These are phyloP conservation scores for Clivina fossor DNA, from an alignment of 2,888 invertebrate species.

Conservation along the genomic window DNA sequence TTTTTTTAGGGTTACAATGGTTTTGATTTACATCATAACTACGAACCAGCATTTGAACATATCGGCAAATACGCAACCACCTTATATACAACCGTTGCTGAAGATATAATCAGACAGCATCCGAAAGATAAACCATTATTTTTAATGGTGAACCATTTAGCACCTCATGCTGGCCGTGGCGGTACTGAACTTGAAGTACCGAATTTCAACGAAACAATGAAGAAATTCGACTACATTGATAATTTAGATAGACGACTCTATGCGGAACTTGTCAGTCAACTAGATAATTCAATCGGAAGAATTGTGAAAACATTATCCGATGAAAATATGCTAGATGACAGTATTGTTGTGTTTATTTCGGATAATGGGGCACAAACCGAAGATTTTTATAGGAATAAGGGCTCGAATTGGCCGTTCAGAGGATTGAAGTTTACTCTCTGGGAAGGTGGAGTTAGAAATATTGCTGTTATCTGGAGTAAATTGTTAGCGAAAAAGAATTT, in stretches of 20 bases:
- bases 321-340: conserved; percentile 73
- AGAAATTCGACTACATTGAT: conserved; percentile 66
- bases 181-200: conserved; percentile 72
- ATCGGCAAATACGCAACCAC: conserved; percentile 70
- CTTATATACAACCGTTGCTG: conserved; percentile 66
- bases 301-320: conserved; percentile 68
- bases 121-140: conserved; percentile 67
- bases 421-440: conserved; percentile 81
- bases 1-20: conserved; percentile 52
- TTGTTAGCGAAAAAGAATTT: conserved; percentile 55
- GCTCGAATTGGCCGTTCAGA: conserved; percentile 78
- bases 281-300: conserved; percentile 83
- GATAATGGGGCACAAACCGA: conserved; percentile 85
- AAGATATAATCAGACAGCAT: conserved; percentile 63
- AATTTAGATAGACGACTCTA: conserved; percentile 65
- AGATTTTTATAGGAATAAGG: conserved; percentile 70
- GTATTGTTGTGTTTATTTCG: conserved; percentile 81
- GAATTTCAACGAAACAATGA: conserved; percentile 58
- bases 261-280: conserved; percentile 79
- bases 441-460: conserved; percentile 82
- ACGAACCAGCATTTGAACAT: conserved; percentile 54
- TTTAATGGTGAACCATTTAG: conserved; percentile 74
- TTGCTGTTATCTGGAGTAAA: conserved; percentile 76
- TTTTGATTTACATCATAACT: conserved; percentile 53
- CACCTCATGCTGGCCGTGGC: conserved; percentile 72